Base-by-base conservation (phyloP, 2,797 vertebrate species). In the Rhodeus uyekii region DNA sequence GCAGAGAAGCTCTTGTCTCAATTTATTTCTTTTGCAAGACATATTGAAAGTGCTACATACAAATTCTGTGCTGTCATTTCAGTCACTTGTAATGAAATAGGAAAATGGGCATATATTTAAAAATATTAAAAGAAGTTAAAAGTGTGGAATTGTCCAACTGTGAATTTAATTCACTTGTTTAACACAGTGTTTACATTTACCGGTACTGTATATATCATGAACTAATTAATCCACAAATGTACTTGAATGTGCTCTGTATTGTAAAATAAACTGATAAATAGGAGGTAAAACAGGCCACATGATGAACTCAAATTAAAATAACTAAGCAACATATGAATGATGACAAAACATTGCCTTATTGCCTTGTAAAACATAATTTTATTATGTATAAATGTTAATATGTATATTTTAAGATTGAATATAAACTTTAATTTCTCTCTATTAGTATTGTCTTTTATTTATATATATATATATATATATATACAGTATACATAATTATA, bases 1-100 rank as follows among this genome's bases (percentile, higher is more conserved):
- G 67, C 78, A 78, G 83, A 85, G 69, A 75, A 63, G n/a, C 67
- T 81, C 82, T 60, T 75, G 82, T 83, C 64, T 69, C 18, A 5
- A 22, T 29, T 86, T 24, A 7, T 16, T 38, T 19, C 3, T 75
- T 75, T 53, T 39, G 18, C 7, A 27, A 29, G 1, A 50, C 38
- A 14, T 34, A 32, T 63, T 46, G 5, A 8, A 14, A 24, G 50
- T 12, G 18, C 10, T 34, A 39, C 13, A 27, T 19, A 4, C n/a
- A 55, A 18, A 58, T 19, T 58, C 14, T 24, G 32, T 74, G 32
- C 71, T 7, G 8, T 34, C 18, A 22, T 22, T 39, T 42, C 5
- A 44, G 6, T 5, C 1, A 0, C 1, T 44, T 19, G 14, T 36
- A 46, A 5, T 80, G 19, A 36, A 27, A 71, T 22, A 8, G 3